Conservation (phyloP, 2,113 vertebrate species). For the Hoplias malabaricus region DNA sequence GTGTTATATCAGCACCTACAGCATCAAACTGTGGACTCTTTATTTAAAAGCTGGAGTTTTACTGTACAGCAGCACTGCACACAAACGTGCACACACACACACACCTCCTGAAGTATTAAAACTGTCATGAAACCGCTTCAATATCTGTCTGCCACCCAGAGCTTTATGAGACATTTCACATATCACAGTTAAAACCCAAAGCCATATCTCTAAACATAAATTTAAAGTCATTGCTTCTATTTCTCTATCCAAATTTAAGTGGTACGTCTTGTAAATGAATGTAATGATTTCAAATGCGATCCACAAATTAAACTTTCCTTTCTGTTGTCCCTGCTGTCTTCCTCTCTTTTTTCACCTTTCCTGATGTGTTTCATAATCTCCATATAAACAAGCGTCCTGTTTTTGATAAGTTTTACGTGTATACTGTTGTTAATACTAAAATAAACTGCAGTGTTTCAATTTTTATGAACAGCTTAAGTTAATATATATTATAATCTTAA, state of each 20-base stretch:
- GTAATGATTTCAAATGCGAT: constrained; percentile 21
- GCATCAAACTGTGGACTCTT: background rate
- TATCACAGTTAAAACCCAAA: constrained; percentile 21
- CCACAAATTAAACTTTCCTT: constrained; percentile 37
- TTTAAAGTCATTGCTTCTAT: background rate
- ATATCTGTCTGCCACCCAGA: background rate
- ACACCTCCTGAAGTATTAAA: background rate
- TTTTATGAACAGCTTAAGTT: too few species aligned
- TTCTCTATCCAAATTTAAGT: constrained; percentile 7
- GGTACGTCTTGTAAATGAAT: constrained; percentile 37
- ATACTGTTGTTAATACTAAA: too few species aligned
- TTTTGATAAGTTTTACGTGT: too few species aligned
- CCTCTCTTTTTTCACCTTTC: background rate
- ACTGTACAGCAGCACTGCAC: background rate
- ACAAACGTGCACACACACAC: background rate
- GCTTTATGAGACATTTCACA: background rate
- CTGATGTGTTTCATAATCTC: too few species aligned
- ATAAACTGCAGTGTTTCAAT: too few species aligned
- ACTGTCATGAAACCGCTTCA: background rate
- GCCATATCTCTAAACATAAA: constrained; percentile 10
- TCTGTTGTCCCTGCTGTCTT: constrained; percentile 13
- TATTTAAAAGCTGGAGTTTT: background rate
- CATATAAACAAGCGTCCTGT: too few species aligned
- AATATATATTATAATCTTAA: too few species aligned
- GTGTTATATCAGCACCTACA: background rate